Conservation (phyloP, 2,113 vertebrate genomes). For the Drymodes brunneopygia region DNA sequence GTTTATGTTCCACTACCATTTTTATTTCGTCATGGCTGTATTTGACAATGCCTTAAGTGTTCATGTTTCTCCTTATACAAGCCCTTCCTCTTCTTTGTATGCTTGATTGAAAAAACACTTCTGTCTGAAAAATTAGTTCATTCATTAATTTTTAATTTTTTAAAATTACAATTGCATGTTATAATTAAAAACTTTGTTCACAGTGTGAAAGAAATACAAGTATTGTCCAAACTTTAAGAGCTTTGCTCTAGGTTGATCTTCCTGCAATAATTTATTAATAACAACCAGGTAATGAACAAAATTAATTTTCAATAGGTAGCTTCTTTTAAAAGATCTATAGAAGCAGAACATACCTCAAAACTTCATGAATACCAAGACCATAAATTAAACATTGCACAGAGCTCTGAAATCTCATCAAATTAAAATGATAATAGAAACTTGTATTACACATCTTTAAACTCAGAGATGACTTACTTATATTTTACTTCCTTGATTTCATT, state of each 20-base stretch:
- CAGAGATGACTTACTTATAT: neutral
- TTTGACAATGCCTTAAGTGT: neutral
- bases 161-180: neutral
- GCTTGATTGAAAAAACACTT: neutral
- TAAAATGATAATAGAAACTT: neutral
- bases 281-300: neutral
- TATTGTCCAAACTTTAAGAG: neutral
- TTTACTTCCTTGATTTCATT: neutral
- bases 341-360: neutral
- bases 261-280: neutral
- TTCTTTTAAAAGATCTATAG: neutral
- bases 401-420: neutral
- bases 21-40: neutral
- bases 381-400: neutral
- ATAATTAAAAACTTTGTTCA: neutral
- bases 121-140: neutral
- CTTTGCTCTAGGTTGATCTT: neutral
- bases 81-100: neutral
- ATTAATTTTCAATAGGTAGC: neutral
- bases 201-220: neutral
- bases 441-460: neutral
- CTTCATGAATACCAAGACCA: neutral
- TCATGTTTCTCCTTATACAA: neutral
- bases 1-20: neutral
- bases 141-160: neutral